Percentiles rank a stretch among this genome's conserved stretches.
phyloP scores from a whole-genome alignment of 1,140 invertebrate species.

The Laodelphax striatellus region DNA sequence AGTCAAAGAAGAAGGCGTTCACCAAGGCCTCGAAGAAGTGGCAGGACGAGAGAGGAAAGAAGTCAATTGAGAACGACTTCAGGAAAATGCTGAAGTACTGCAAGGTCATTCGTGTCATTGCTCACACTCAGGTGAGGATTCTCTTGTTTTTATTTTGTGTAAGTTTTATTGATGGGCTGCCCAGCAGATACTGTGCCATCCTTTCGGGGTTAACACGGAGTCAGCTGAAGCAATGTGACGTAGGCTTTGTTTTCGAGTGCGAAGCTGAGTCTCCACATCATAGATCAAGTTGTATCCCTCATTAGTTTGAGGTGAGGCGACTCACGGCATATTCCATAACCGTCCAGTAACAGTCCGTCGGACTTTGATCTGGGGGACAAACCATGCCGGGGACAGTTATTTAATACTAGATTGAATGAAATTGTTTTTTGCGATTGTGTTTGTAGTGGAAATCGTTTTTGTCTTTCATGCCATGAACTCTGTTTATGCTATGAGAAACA shows the following conservation, averaged over 20 bases:
- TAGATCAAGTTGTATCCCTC: constrained; percentile 39
- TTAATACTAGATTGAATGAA: no score
- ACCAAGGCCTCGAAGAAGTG: constrained; percentile 98
- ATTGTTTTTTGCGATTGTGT: no score
- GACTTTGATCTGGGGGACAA: constrained; percentile 50
- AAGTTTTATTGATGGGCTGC: no score
- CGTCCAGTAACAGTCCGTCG: constrained; percentile 48
- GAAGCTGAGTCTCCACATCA: constrained; percentile 40
- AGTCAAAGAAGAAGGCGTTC: constrained; percentile 99
- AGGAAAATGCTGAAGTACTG: constrained; percentile 98
- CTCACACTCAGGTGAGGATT: constrained; percentile 85
- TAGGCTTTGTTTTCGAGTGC: constrained; percentile 1
- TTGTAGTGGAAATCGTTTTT: no score
- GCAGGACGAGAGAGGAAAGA: constrained; percentile 91
- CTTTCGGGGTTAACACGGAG: no score
- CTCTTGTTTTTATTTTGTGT: constrained; percentile 1
- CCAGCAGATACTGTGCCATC: no score
- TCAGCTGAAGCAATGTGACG: neutral
- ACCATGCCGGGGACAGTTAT: constrained; percentile 52
- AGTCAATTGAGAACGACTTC: constrained; percentile 93
- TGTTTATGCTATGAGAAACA: no score
- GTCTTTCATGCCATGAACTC: no score
- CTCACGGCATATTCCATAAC: constrained; percentile 53
- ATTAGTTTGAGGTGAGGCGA: constrained; percentile 34
- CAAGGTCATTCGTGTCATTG: constrained; percentile 90